Conservation (phyloP, 2,113 vertebrate species). For the Thamnaconus septentrionalis region DNA sequence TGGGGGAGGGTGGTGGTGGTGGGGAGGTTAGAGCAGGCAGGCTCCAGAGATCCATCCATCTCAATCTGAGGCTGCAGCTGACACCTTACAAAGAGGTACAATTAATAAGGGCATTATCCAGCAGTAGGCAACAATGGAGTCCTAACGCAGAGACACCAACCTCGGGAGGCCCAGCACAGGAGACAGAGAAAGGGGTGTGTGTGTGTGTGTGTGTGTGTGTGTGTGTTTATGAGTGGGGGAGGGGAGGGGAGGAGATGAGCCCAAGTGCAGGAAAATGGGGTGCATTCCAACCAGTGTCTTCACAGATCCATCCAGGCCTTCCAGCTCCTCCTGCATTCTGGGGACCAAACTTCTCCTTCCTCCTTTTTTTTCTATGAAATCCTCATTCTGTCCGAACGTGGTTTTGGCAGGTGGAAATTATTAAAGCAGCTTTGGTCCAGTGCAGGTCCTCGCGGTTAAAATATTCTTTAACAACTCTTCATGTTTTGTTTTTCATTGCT, state of each 20-base stretch:
- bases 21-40: constrained; percentile 34
- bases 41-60: constrained; percentile 81
- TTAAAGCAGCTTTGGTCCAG: too few relatives aligned
- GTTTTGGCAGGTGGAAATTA: too few relatives aligned
- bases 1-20: too few relatives aligned
- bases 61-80: constrained; percentile 79
- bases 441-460: too few relatives aligned
- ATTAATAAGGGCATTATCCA: constrained; percentile 84
- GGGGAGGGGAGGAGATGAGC: constrained; percentile 59
- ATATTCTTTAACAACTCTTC: too few relatives aligned
- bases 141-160: constrained; percentile 79
- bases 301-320: constrained; percentile 64
- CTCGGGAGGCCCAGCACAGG: constrained; percentile 70
- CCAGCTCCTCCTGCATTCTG: neutral
- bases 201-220: constrained; percentile 26
- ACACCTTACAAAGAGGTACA: constrained; percentile 80
- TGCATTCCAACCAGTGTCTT: constrained; percentile 75
- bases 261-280: constrained; percentile 70
- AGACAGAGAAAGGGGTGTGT: constrained; percentile 60
- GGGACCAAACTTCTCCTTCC: too few relatives aligned
- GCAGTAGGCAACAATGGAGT: constrained; percentile 79
- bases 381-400: too few relatives aligned
- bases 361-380: too few relatives aligned
- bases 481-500: too few relatives aligned
- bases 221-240: constrained; percentile 66